Base-by-base conservation (phyloP, 2,113 vertebrate genomes). In the Prunella himalayana region DNA sequence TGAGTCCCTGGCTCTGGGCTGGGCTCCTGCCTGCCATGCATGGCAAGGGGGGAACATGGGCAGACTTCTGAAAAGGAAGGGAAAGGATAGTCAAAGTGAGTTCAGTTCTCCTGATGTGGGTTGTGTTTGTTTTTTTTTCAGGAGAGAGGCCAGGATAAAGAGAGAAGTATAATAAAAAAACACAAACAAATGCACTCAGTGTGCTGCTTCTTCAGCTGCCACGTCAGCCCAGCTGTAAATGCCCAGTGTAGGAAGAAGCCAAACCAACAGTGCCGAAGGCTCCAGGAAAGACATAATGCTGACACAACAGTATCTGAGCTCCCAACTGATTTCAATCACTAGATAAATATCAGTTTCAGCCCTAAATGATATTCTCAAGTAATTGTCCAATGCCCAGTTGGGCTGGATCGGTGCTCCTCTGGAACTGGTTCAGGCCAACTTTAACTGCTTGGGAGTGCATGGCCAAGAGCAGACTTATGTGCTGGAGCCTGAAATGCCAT, bases 281-380 rank as follows among this genome's bases (percentile, higher is more conserved):
- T 95, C 90, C 89, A 97, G 97, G 96, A 97, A 93, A 96, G 95
- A 81, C 94, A 97, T 91, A 97, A 94, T 93, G 98, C 97, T 98
- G 98, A 98, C 97, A 95, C 70, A 84, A 97, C 97, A 97, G 94
- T 95, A 86, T 86, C 96, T 71, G 88, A 51, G 84, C 93, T 97
- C 97, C 96, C 96, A 95, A 97, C 95, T 97, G 97, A 98, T 98
- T 98, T 96, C 94, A 98, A 98, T 98, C 98, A 97, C 97, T 90
- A 96, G 98, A 98, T 98, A 98, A 98, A 95, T 97, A 98, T 97
- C 97, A 88, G 95, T 97, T 98, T 98, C 95, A 81, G 82, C 90
- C 92, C 91, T 96, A 96, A 97, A 96, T 97, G 95, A 95, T 96
- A 97, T 96, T 98, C 96, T 95, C 72, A 89, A 96, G 90, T 95